Conservation (phyloP, 1,140 invertebrate species). For the Leptinotarsa undecemlineata region DNA sequence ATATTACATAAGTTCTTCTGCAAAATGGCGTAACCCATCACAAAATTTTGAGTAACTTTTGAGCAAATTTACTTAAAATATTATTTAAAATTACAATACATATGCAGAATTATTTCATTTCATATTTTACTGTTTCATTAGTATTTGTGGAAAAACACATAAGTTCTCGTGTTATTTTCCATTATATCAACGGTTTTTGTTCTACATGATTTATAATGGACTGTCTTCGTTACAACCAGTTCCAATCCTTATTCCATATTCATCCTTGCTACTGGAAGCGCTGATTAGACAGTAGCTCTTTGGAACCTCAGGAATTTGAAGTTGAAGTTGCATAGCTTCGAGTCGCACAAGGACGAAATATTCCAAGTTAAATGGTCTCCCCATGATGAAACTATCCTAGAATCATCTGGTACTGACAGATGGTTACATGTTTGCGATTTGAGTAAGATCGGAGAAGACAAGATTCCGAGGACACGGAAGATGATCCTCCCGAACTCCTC, state of each 20-base stretch:
- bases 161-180: too few species aligned
- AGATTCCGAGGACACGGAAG: constrained; percentile 99
- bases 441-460: constrained; percentile 95
- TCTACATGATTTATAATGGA: too few species aligned
- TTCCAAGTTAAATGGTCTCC: constrained; percentile 99
- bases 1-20: too few species aligned
- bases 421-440: constrained; percentile 98
- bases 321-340: constrained; percentile 97
- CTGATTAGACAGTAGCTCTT: constrained; percentile 91
- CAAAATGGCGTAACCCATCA: too few species aligned
- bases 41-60: too few species aligned
- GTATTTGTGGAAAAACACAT: too few species aligned
- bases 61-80: too few species aligned
- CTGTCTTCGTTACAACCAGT: too few species aligned
- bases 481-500: constrained; percentile 96
- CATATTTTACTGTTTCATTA: too few species aligned
- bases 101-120: too few species aligned
- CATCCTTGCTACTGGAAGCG: constrained; percentile 97
- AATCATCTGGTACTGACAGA: constrained; percentile 97
- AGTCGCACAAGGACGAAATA: constrained; percentile 99
- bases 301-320: constrained; percentile 99
- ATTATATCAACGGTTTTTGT: too few species aligned
- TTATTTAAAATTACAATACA: too few species aligned
- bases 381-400: constrained; percentile 99
- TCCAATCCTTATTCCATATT: constrained; percentile 99